Evolutionary conservation across 2,888 invertebrate species (phyloP), one percentile per base, ranked within the genome.

Genomic region (Eurytoma adleriae): DNA sequence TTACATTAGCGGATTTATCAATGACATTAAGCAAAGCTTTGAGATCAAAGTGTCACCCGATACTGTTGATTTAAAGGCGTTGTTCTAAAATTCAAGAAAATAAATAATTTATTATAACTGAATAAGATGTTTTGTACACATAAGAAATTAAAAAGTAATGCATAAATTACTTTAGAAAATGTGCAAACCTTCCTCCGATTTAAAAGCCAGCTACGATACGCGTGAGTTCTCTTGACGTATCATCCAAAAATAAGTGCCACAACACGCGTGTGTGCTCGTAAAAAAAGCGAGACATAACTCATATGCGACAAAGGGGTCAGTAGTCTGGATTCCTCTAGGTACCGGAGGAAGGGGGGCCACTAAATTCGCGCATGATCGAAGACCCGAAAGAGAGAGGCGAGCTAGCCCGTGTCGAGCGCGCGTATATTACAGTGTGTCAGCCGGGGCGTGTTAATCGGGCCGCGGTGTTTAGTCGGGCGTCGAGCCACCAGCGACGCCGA

Each of bases 381-480:
- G 24, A 54, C 40, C 61, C 61, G 54, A 50, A 70, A 57, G 68
- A 56, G 71, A 48, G n/a, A 27, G 14, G 30, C n/a, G 18, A 20
- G 3, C 40, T 50, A 68, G 69, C 59, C 64, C 71, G 71, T 76
- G 75, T 75, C 79, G 64, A 71, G 72, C 30, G 81, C 50, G 67
- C 67, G 66, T 75, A 70, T 75, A 62, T 78, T 52, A 76, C 72
- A 59, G 78, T 61, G 59, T 54, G 78, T 71, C 74, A 75, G 81
- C 52, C 83, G 80, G 83, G 84, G 84, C 83, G 84, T 83, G 83
- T 82, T 84, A 84, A 84, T 84, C 84, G 84, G 69, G 59, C 71
- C 78, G 71, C 57, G 73, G 73, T 54, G 73, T 75, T 79, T 66
- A 70, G 69, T 68, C 76, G 83, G 76, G 80, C 79, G 82, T 80